Evolutionary conservation across 2,113 vertebrate species (phyloP), one percentile per base, ranked within the genome.

Genomic region (Herpailurus yagouaroundi): DNA sequence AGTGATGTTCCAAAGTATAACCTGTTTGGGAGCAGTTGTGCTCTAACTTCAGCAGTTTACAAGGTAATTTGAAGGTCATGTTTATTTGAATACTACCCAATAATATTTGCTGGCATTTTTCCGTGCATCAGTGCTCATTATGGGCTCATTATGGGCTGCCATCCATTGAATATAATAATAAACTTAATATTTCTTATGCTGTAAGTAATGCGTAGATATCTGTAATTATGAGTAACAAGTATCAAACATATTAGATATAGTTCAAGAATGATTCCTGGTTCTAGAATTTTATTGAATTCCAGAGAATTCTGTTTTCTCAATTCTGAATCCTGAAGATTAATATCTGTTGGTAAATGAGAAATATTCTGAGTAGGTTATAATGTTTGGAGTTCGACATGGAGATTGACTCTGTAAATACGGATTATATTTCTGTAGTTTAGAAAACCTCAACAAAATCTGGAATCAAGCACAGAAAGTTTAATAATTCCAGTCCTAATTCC

Each of bases 81-180:
- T 57, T 68, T 89, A 88, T 38, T 92, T 68, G 11, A 73, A 41
- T 89, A 12, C 0, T 74, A 55, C 55, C 41, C 64, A 31, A 25
- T 74, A 60, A 63, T 18, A 41, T 71, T 89, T n/a, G 9, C 16
- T 94, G 25, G 33, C 29, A 77, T 77, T 80, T 94, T 14, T 5
- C 11, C 45, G 31, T 80, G 14, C 18, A 41, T 36, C 38, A 31
- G 16, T 77, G 48, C 84, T 80, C 33, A 77, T 1, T 14, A 21
- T 4, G 0, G 60, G 48, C 84, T 80, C 33, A 71, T 1, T 14
- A 21, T 4, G 0, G 60, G 1, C 48, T 77, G 4, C 1, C n/a
- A 14, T n/a, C 15, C n/a, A 71, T 79, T 45, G 2, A 14, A 95
- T 45, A 14, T 57, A 16, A 3, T 50, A 33, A 3, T 16, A 48